Evolutionary conservation across 2,797 vertebrate species (phyloP), one percentile per base, ranked within the genome.

Genomic region (Oreonectes daqikongensis): DNA sequence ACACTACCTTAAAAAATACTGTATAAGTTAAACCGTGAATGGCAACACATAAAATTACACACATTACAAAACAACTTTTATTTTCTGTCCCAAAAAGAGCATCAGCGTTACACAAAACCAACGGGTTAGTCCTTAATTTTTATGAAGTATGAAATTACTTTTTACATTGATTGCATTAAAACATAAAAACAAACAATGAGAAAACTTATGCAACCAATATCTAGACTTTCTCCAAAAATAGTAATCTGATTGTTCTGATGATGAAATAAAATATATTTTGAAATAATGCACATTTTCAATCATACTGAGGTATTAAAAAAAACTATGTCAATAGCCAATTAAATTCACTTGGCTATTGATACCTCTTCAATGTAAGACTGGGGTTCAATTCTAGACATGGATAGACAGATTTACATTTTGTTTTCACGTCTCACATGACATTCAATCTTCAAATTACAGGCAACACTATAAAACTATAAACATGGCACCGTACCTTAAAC

Each of bases 51-150:
- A 24, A 44, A 35, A 14, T 1, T 9, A 14, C 11, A 74, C 22
- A 63, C 26, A 40, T 69, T 78, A 81, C 26, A 83, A 84, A 84
- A 78, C 10, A 42, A 22, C 4, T 77, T 82, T 84, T 86, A 86
- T 84, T 86, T 78, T 44, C 42, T 3, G 35, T 66, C 20, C 63
- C 52, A 48, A 75, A 82, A 64, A 75, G 63, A 40, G 70, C 59
- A 20, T 12, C 28, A 15, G 9, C 5, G 11, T 78, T 59, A 81
- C 59, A 79, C 64, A 71, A 32, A 77, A 75, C 38, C 42, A 35
- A 72, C 11, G 12, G 24, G 76, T 70, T 53, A 61, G 61, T 73
- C 18, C 57, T 81, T 46, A 59, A 61, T 53, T 46, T n/a, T n/a
- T n/a, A n/a, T n/a, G 28, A 79, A 18, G 44, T 57, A 57, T 11